These are phyloP conservation scores for Gortyna flavago DNA, from an alignment of 2,888 invertebrate genomes.

Conservation along the genomic window DNA sequence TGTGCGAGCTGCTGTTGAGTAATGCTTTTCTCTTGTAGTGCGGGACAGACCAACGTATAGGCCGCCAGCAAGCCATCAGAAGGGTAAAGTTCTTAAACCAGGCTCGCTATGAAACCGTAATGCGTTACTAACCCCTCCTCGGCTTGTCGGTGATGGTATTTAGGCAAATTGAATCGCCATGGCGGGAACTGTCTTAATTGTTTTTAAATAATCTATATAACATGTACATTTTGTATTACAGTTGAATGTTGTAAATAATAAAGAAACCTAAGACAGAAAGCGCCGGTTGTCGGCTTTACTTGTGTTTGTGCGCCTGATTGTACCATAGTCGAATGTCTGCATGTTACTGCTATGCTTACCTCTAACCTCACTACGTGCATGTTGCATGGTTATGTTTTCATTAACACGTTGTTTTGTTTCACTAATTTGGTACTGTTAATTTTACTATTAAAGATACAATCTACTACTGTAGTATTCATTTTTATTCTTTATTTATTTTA, in stretches of 20 bases:
- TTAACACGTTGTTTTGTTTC: constrained; percentile 20
- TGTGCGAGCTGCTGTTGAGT: constrained; percentile 86
- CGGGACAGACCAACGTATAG: constrained; percentile 84
- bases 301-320: constrained; percentile 62
- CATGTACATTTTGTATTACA: constrained; percentile 52
- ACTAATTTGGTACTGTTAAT: constrained; percentile 22
- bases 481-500: neutral
- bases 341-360: constrained; percentile 56
- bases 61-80: constrained; percentile 87
- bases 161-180: constrained; percentile 81
- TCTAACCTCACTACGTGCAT: constrained; percentile 33
- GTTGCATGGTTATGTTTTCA: constrained; percentile 44
- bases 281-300: constrained; percentile 70
- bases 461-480: neutral
- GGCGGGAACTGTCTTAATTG: constrained; percentile 81
- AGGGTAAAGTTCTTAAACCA: constrained; percentile 86
- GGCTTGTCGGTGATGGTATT: constrained; percentile 84
- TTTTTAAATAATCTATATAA: constrained; percentile 50
- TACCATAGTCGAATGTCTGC: constrained; percentile 68
- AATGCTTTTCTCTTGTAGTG: constrained; percentile 88
- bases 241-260: constrained; percentile 73
- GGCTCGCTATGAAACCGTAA: constrained; percentile 79
- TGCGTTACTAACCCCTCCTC: constrained; percentile 82
- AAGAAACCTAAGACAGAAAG: constrained; percentile 78
- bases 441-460: constrained; percentile 1